Conservation (phyloP, 1,140 invertebrate genomes). For the Bombus vancouverensis region DNA sequence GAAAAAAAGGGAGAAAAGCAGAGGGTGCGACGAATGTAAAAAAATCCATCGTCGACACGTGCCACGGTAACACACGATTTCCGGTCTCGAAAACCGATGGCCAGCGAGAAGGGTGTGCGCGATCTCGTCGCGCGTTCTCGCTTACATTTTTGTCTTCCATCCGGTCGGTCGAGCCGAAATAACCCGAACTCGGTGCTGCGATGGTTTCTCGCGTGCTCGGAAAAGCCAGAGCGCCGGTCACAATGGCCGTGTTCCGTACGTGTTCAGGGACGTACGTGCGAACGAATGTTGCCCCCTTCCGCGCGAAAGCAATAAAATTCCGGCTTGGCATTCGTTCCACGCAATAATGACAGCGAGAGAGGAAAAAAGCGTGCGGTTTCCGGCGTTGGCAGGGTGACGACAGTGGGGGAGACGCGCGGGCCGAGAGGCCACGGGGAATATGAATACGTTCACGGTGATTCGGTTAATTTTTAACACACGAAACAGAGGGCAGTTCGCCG, state of each 20-base stretch:
- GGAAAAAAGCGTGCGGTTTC: slow-evolving; percentile 29
- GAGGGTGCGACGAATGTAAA: not conserved
- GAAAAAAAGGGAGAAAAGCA: not conserved
- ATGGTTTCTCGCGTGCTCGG: not conserved
- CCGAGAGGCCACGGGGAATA: slow-evolving; percentile 51
- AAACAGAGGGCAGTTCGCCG: slow-evolving; percentile 42
- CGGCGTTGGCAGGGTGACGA: not conserved
- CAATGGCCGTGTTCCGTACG: slow-evolving; percentile 17
- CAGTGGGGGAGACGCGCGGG: not conserved
- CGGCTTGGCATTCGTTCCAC: slow-evolving; percentile 18
- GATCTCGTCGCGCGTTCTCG: slow-evolving; percentile 7
- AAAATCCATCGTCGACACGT: slow-evolving; percentile 12
- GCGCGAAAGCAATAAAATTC: slow-evolving; percentile 48
- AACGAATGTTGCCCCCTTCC: slow-evolving; percentile 28
- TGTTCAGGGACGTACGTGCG: slow-evolving; percentile 43
- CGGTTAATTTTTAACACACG: slow-evolving; percentile 68
- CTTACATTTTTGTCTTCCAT: slow-evolving; percentile 32
- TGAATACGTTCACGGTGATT: slow-evolving; percentile 69
- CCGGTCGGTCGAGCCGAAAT: slow-evolving; percentile 10
- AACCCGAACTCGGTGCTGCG: not conserved
- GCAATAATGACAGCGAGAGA: slow-evolving; percentile 46
- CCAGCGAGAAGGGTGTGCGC: not conserved
- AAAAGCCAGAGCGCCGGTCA: not conserved
- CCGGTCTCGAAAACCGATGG: slow-evolving; percentile 4
- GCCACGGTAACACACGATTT: slow-evolving; percentile 27